Evolutionary conservation across 2,113 vertebrate species (phyloP), one percentile per base, ranked within the genome.

Genomic region (Corvus moneduloides): DNA sequence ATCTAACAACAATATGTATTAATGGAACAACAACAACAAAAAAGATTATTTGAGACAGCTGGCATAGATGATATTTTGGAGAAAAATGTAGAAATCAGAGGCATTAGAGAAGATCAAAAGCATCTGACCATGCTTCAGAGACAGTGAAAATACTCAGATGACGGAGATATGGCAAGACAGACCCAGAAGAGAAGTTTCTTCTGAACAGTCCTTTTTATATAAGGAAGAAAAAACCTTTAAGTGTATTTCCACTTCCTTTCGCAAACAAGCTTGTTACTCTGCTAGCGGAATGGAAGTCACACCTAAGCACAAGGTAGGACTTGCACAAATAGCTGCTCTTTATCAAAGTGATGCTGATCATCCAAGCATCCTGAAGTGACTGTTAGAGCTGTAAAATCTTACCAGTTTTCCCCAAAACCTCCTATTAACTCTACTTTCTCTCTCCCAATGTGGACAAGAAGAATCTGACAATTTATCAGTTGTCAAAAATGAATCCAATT

Each of bases 141-240:
- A 10, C 6, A 73, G 16, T 48, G 64, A 77, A 89, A 59, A 69
- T 86, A 59, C 6, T 72, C 13, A 67, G 39, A 32, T 62, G 49
- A 11, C 17, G 59, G 30, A 74, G 12, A 66, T 73, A 10, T 8
- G 27, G 30, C 44, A 32, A 68, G 62, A 59, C 37, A 59, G 44
- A 86, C 21, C 19, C 54, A 6, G n/a, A 62, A 56, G 15, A 63
- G 13, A 73, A 35, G 5, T 35, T 76, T 82, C 44, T 84, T 84
- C 43, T 67, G 23, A 77, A 51, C 20, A 19, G 6, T 59, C 88
- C 6, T 51, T 33, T 74, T 62, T 43, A 5, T 61, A 23, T 33
- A 6, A 64, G 6, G 15, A 33, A 16, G 9, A 32, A 48, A 44
- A 63, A 73, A 1, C 1, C 3, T 15, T 5, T 13, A 2, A 0